Evolutionary conservation across 1,140 invertebrate species (phyloP).

Genomic region (Pygmarrhopalites habei): DNA sequence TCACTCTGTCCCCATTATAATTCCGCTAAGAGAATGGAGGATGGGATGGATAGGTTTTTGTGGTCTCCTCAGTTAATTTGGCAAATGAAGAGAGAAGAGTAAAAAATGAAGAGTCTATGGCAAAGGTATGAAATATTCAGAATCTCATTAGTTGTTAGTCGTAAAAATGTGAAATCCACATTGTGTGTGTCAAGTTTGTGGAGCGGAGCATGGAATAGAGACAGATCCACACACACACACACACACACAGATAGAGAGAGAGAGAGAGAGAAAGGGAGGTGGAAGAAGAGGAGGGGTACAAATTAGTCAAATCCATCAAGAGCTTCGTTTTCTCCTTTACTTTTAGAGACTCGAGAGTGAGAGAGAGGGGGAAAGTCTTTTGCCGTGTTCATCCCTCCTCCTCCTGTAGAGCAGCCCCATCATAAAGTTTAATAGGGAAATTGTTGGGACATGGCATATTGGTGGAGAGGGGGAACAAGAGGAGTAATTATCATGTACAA

Average conservation of each 20-base stretch:
- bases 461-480: not conserved
- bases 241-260: too few species aligned
- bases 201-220: not conserved
- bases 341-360: too few species aligned
- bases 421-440: not conserved
- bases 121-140: conserved; percentile 29
- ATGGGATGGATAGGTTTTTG: too few species aligned
- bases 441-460: not conserved
- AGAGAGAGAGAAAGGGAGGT: too few species aligned
- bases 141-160: conserved; percentile 28
- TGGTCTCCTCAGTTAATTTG: too few species aligned
- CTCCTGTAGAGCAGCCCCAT: not conserved
- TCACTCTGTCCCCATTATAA: too few species aligned
- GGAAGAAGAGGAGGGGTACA: too few species aligned
- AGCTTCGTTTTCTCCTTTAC: conserved; percentile 1
- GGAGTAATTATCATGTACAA: too few species aligned
- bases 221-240: too few species aligned
- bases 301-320: conserved; percentile 36
- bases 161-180: too few species aligned
- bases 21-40: too few species aligned
- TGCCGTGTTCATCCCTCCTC: not conserved
- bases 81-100: not conserved
- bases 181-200: too few species aligned
- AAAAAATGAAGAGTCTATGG: not conserved
- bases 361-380: not conserved